Evolutionary conservation across 2,888 invertebrate species (phyloP).

Genomic region (Metalampra italica): DNA sequence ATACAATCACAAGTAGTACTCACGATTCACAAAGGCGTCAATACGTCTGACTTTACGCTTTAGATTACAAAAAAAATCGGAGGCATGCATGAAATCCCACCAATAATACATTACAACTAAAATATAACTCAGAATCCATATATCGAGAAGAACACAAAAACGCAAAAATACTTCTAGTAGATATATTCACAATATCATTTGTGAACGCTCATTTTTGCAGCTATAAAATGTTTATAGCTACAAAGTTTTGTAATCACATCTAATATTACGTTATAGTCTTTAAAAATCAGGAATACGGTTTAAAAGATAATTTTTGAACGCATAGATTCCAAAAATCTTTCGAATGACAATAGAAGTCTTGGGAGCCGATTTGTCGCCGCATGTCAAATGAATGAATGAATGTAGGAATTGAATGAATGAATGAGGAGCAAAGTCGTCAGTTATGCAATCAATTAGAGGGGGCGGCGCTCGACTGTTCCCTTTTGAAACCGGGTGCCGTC

Average conservation of each 20-base stretch:
- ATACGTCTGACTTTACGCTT: conserved; percentile 43
- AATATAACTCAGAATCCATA: conserved; percentile 49
- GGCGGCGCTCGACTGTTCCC: conserved; percentile 43
- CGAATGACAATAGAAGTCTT: conserved; percentile 17
- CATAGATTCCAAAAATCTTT: neutral
- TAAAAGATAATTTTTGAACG: neutral
- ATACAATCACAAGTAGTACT: conserved; percentile 54
- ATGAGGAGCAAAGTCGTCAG: conserved; percentile 46
- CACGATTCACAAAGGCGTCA: conserved; percentile 39
- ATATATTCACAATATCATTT: conserved; percentile 9
- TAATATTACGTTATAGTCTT: neutral
- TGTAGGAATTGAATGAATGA: conserved; percentile 29
- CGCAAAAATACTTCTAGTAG: conserved; percentile 27
- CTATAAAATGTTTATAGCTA: neutral
- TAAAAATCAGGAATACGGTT: neutral
- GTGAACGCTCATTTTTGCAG: neutral
- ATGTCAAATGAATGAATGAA: conserved; percentile 56
- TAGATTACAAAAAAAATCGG: conserved; percentile 31
- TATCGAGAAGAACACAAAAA: conserved; percentile 18
- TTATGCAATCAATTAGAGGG: conserved; percentile 72
- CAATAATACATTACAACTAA: conserved; percentile 54
- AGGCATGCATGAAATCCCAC: conserved; percentile 67
- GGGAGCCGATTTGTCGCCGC: conserved; percentile 66
- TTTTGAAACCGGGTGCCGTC: conserved; percentile 33
- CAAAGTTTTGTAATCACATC: no score